Evolutionary conservation across 2,888 invertebrate species (phyloP).

Genomic region (Muschampia plurimacula): DNA sequence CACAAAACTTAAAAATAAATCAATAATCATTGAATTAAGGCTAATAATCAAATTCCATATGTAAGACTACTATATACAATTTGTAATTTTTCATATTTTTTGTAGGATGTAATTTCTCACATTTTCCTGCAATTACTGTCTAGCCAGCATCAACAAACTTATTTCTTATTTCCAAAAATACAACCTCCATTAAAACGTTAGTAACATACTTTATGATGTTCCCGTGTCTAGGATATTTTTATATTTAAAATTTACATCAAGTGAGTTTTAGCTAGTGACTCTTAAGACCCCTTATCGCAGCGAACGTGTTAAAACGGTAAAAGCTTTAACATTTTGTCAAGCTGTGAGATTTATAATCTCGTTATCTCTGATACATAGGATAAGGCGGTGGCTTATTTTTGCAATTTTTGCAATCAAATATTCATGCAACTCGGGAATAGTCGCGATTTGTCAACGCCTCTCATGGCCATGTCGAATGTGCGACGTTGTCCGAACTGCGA

Average conservation of each 20-base stretch:
- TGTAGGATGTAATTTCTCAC: too few relatives aligned
- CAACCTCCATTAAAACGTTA: too few relatives aligned
- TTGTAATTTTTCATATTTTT: too few relatives aligned
- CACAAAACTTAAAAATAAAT: too few relatives aligned
- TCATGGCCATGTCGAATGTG: neutral
- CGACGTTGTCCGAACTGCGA: neutral
- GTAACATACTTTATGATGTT: too few relatives aligned
- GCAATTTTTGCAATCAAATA: constrained; percentile 27
- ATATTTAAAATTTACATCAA: neutral
- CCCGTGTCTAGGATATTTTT: too few relatives aligned
- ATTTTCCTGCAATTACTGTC: too few relatives aligned
- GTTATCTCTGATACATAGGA: constrained; percentile 24
- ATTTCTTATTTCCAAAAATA: too few relatives aligned
- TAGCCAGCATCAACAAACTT: too few relatives aligned
- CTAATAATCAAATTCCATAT: too few relatives aligned
- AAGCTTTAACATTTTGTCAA: constrained; percentile 17
- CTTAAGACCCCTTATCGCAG: constrained; percentile 1
- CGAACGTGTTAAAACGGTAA: constrained; percentile 21
- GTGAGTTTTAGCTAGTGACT: neutral
- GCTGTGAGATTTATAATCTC: constrained; percentile 28
- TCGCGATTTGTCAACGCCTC: neutral
- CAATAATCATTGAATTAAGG: too few relatives aligned
- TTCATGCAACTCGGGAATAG: constrained; percentile 12
- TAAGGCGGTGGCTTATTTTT: constrained; percentile 18
- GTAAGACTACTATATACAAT: too few relatives aligned